Conservation (phyloP, 1,140 invertebrate species). For the Paraescarpia echinospica region DNA sequence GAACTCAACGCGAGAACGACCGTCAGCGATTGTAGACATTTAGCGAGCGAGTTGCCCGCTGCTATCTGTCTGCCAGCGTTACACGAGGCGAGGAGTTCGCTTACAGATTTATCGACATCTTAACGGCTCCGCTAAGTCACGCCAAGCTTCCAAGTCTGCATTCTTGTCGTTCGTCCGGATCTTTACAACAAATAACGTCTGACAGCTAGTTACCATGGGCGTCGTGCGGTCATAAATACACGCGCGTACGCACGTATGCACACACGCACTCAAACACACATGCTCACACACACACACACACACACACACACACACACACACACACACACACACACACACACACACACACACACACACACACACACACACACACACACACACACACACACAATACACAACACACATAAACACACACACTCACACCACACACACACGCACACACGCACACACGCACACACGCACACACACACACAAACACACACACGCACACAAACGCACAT, state of each 20-base stretch:
- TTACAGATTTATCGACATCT: not conserved
- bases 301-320: too few relatives aligned
- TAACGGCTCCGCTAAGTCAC: not conserved
- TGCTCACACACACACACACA: too few relatives aligned
- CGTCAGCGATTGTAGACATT: not conserved
- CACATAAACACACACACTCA: too few relatives aligned
- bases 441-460: too few relatives aligned
- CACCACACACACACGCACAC: too few relatives aligned
- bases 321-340: too few relatives aligned
- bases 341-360: too few relatives aligned
- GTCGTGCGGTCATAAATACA: not conserved
- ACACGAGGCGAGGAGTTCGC: not conserved
- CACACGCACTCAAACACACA: too few relatives aligned
- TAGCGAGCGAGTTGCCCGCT: not conserved
- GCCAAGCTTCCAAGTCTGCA: not conserved
- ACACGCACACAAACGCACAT: too few relatives aligned
- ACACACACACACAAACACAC: too few relatives aligned
- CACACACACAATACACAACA: too few relatives aligned
- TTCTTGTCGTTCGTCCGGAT: not conserved
- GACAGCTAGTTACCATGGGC: not conserved
- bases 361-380: too few relatives aligned
- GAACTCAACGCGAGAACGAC: not conserved
- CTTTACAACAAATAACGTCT: not conserved
- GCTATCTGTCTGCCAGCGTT: not conserved
- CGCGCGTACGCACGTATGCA: not conserved